These are phyloP conservation scores for Planococcus citri DNA, from an alignment of 1,140 invertebrate genomes.

Conservation along the genomic window DNA sequence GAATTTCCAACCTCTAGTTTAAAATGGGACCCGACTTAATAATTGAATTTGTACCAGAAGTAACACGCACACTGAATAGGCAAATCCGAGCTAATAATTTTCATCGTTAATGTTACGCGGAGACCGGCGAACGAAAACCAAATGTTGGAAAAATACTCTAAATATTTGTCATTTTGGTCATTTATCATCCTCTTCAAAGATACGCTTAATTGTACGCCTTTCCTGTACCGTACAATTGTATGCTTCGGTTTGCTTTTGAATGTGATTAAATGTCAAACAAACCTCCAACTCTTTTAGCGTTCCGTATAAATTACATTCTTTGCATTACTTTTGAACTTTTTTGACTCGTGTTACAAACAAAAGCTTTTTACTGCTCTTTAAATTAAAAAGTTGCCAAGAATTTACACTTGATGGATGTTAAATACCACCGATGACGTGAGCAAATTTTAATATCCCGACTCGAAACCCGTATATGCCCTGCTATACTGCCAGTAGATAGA, in stretches of 20 bases:
- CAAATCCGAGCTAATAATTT: no score
- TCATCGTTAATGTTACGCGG: no score
- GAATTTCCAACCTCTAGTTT: not conserved
- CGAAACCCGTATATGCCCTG: not conserved
- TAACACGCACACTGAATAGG: no score
- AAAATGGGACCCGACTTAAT: not conserved
- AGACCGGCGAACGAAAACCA: no score
- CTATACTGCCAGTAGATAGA: no score
- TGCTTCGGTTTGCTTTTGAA: not conserved
- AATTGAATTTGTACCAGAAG: not conserved
- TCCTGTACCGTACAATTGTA: not conserved
- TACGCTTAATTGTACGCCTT: not conserved
- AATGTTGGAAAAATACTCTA: no score
- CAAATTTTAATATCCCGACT: not conserved
- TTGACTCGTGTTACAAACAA: not conserved
- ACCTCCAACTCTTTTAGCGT: not conserved
- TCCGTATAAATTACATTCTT: not conserved
- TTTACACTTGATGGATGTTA: no score
- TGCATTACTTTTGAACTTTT: not conserved
- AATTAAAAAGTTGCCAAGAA: not conserved
- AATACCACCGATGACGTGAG: not conserved
- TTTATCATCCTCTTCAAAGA: no score
- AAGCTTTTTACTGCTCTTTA: not conserved
- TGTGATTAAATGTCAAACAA: not conserved
- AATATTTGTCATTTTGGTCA: no score